These are phyloP conservation scores for Diplosoma virens DNA, from an alignment of 23 tunicate species.

Conservation along the genomic window DNA sequence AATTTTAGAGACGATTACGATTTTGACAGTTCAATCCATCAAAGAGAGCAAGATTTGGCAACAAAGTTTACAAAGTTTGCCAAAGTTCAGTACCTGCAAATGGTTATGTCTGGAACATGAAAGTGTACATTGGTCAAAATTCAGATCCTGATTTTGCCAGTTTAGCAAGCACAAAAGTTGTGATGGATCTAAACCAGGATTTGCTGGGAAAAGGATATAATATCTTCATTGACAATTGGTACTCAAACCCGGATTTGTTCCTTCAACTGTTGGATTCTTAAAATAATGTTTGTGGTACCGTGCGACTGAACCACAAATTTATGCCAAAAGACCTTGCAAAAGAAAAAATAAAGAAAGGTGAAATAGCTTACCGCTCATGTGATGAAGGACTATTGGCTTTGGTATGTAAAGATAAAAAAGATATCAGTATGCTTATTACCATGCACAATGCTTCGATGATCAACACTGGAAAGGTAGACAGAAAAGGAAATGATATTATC, in stretches of 20 bases:
- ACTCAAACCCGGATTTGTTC: neutral
- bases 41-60: neutral
- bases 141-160: neutral
- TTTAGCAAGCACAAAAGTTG: neutral
- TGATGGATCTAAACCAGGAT: neutral
- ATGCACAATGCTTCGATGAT: neutral
- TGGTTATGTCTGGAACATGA: neutral
- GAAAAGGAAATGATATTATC: slow-evolving; percentile 2
- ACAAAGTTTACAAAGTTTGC: neutral
- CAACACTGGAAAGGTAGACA: neutral
- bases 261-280: neutral
- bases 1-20: neutral
- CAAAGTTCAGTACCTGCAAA: neutral
- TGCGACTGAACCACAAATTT: too few relatives aligned
- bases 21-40: neutral
- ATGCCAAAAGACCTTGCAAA: too few relatives aligned
- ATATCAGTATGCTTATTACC: neutral
- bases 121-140: neutral
- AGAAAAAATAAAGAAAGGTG: neutral
- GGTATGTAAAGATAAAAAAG: neutral
- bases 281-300: neutral
- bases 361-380: neutral
- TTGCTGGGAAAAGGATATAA: neutral
- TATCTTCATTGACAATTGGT: neutral
- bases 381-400: neutral